Evolutionary conservation across 2,888 invertebrate genomes (phyloP).

Genomic region (Brachylomia viminalis): DNA sequence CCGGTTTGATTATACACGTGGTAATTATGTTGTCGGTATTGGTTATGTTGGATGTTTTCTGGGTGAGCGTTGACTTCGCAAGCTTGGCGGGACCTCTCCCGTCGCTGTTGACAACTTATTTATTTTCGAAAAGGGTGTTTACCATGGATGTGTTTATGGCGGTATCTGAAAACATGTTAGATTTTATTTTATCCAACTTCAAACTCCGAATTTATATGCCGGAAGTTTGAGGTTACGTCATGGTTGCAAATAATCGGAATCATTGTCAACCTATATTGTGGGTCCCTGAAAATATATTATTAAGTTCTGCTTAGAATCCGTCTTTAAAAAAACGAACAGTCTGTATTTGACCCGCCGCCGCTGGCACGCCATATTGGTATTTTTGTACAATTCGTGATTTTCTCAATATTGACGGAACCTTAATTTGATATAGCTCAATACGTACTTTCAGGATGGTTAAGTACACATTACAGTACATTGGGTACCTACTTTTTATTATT

Average conservation of each 20-base stretch:
- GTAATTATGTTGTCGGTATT: conserved; percentile 3
- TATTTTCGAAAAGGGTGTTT: neutral
- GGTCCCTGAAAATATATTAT: neutral
- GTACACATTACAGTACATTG: too few species aligned
- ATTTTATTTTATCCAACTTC: neutral
- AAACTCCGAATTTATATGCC: neutral
- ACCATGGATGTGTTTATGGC: neutral
- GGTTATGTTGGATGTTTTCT: neutral
- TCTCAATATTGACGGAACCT: neutral
- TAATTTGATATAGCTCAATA: neutral
- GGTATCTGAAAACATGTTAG: conserved; percentile 30
- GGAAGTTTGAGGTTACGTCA: neutral
- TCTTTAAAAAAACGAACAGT: neutral
- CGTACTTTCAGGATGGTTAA: neutral
- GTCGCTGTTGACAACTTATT: neutral
- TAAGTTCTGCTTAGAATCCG: neutral
- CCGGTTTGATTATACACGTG: neutral
- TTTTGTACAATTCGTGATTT: neutral
- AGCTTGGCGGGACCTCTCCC: neutral
- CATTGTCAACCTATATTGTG: too few species aligned
- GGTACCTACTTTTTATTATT: too few species aligned
- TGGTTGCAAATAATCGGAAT: neutral
- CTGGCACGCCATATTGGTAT: neutral
- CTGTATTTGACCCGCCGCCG: neutral
- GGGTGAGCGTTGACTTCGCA: neutral